Conservation (phyloP, 2,797 vertebrate genomes). For the Notolabrus celidotus region DNA sequence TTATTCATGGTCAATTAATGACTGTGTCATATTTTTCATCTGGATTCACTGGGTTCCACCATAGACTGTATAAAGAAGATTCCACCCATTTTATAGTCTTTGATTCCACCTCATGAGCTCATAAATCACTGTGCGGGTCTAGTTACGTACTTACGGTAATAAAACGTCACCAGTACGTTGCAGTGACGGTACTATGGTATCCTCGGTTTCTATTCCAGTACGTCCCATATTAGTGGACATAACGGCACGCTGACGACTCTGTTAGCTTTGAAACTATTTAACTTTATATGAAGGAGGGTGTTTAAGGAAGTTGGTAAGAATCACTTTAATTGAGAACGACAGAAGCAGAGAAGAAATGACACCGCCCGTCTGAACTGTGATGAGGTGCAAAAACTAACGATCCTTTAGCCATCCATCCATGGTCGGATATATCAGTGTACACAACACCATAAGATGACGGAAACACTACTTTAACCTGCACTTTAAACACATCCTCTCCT, state of each 20-base stretch:
- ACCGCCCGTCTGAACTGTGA: not conserved
- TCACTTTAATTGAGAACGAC: too few relatives aligned
- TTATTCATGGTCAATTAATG: too few relatives aligned
- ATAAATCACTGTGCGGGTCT: constrained; percentile 8
- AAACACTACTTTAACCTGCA: not conserved
- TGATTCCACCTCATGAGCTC: too few relatives aligned
- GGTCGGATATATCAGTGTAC: not conserved
- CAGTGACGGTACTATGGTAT: fast-evolving
- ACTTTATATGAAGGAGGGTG: not conserved
- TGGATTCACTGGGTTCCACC: too few relatives aligned
- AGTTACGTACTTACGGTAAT: constrained; percentile 49
- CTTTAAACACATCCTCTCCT: not conserved
- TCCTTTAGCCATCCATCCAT: not conserved
- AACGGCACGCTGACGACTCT: fast-evolving
- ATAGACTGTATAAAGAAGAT: too few relatives aligned
- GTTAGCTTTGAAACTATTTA: not conserved
- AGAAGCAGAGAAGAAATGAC: fast-evolving
- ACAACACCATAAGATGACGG: fast-evolving
- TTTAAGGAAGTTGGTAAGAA: too few relatives aligned
- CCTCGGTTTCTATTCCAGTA: fast-evolving
- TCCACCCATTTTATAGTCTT: too few relatives aligned
- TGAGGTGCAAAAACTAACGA: not conserved
- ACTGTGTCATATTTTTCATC: too few relatives aligned
- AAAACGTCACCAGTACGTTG: not conserved
- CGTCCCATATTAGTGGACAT: not conserved